Evolutionary conservation across 2,888 invertebrate genomes (phyloP).

Genomic region (Pandemis corylana): DNA sequence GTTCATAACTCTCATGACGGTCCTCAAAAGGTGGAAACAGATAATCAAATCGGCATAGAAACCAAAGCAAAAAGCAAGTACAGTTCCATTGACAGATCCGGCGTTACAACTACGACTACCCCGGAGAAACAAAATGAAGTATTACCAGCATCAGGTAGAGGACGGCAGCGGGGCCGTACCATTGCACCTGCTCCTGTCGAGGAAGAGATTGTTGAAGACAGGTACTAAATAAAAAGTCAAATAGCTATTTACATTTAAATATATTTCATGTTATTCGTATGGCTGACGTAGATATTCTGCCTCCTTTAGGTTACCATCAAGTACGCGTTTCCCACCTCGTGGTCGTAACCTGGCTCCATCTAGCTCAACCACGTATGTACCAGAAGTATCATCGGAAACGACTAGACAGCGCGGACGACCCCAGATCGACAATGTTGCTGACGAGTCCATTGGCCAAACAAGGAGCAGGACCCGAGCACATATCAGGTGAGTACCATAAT

Average conservation of each 20-base stretch:
- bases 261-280: not conserved
- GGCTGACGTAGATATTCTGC: not conserved
- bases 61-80: constrained; percentile 83
- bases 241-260: not conserved
- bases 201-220: constrained; percentile 82
- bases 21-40: constrained; percentile 80
- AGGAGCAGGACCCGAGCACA: constrained; percentile 85
- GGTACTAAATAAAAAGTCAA: constrained; percentile 57
- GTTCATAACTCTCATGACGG: constrained; percentile 86
- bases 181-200: constrained; percentile 76
- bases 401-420: constrained; percentile 71
- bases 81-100: constrained; percentile 82
- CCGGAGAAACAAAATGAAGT: constrained; percentile 89
- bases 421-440: constrained; percentile 76
- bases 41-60: constrained; percentile 74
- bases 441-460: constrained; percentile 79
- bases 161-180: constrained; percentile 81
- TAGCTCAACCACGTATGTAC: constrained; percentile 80
- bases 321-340: constrained; percentile 93
- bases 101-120: constrained; percentile 67
- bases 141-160: constrained; percentile 78
- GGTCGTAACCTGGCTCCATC: constrained; percentile 79
- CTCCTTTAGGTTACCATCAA: constrained; percentile 87
- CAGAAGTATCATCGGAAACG: constrained; percentile 77
- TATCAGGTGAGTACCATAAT: constrained; percentile 75